phyloP scores from a whole-genome alignment of 2,797 vertebrate species.

The Chrysocyon brachyurus region DNA sequence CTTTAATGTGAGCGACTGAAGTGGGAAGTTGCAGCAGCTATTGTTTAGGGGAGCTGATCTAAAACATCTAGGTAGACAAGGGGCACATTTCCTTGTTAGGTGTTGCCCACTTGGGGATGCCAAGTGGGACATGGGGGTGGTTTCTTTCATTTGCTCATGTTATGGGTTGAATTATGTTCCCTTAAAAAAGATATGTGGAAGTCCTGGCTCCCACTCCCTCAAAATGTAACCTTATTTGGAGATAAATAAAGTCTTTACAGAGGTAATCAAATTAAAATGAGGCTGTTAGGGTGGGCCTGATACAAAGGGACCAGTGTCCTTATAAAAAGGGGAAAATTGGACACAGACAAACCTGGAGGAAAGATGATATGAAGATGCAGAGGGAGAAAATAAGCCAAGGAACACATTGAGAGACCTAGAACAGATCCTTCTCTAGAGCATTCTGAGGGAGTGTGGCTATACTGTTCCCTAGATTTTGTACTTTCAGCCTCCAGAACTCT shows the following conservation, averaged over 20 bases:
- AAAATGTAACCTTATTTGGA: background rate
- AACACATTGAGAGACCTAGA: background rate
- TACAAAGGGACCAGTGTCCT: background rate
- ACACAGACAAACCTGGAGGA: background rate
- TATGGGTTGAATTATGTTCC: background rate
- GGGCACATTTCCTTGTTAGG: fast-evolving
- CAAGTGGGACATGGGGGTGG: background rate
- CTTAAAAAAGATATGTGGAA: background rate
- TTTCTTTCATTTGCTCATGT: background rate
- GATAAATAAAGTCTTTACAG: background rate
- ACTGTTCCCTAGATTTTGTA: background rate
- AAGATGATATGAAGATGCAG: background rate
- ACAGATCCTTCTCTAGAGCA: background rate
- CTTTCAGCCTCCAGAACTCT: background rate
- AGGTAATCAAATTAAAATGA: background rate
- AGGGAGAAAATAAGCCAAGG: background rate
- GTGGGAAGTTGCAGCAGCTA: background rate
- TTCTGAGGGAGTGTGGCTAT: background rate
- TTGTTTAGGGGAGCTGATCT: background rate
- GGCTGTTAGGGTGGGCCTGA: background rate
- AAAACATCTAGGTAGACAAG: background rate
- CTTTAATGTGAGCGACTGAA: background rate
- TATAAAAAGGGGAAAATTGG: background rate
- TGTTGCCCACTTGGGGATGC: background rate
- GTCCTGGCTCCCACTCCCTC: background rate